Evolutionary conservation across 2,888 invertebrate species (phyloP).

Genomic region (Eumerus sabulonum): DNA sequence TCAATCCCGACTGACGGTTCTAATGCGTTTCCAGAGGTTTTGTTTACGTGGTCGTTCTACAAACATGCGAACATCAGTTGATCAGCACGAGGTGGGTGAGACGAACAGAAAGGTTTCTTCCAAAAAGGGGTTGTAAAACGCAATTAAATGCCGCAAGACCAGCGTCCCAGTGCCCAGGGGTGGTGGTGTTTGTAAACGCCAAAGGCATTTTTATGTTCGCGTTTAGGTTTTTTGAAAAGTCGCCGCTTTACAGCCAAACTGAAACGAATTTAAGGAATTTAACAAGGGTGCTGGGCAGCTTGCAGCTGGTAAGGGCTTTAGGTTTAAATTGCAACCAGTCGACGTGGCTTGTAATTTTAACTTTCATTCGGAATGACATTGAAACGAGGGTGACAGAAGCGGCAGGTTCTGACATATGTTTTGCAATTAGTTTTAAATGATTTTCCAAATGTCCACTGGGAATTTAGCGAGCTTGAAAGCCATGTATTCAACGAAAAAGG

Average conservation of each 20-base stretch:
- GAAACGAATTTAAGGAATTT: constrained; percentile 61
- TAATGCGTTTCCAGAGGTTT: constrained; percentile 67
- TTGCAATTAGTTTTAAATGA: constrained; percentile 64
- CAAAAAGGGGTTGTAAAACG: constrained; percentile 56
- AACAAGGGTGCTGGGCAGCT: not conserved
- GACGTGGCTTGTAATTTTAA: constrained; percentile 33
- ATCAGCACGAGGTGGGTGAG: constrained; percentile 19
- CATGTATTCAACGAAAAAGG: constrained; percentile 28
- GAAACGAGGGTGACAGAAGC: not conserved
- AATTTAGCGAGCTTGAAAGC: constrained; percentile 26
- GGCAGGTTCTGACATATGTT: constrained; percentile 40
- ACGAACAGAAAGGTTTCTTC: not conserved
- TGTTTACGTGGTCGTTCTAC: constrained; percentile 67
- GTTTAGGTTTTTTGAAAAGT: constrained; percentile 16
- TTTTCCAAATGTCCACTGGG: constrained; percentile 55
- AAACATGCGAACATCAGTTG: constrained; percentile 66
- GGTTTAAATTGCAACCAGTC: constrained; percentile 53
- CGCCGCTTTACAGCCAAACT: constrained; percentile 29
- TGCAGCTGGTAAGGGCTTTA: constrained; percentile 20
- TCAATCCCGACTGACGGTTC: constrained; percentile 63
- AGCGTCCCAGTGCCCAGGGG: constrained; percentile 15
- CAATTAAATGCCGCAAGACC: constrained; percentile 61
- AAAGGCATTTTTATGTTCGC: not conserved
- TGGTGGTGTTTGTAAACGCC: not conserved
- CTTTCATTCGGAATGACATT: constrained; percentile 29